Evolutionary conservation across 2,113 vertebrate genomes (phyloP).

Genomic region (Chlorodrepanis virens): DNA sequence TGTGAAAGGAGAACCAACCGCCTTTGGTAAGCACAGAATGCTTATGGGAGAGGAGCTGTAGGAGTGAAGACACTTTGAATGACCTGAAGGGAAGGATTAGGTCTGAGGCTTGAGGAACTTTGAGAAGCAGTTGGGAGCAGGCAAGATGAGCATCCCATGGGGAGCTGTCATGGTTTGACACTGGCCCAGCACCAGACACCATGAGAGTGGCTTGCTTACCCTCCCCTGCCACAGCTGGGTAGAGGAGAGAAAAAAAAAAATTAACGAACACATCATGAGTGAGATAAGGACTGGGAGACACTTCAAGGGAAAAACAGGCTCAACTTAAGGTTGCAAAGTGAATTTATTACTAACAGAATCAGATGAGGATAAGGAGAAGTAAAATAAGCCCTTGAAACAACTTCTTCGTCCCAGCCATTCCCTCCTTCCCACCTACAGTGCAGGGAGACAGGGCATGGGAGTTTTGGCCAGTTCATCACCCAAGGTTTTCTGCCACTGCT

Average conservation of each 20-base stretch:
- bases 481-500: not conserved
- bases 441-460: not conserved
- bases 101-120: not conserved
- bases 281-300: not conserved
- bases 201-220: not conserved
- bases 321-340: not conserved
- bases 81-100: not conserved
- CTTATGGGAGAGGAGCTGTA: not conserved
- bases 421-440: rapidly evolving
- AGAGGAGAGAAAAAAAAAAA: not conserved
- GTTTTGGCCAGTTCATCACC: not conserved
- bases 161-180: not conserved
- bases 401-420: not conserved
- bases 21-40: not conserved
- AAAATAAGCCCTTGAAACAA: not conserved
- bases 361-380: not conserved
- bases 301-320: not conserved
- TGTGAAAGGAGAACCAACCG: not conserved
- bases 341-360: not conserved
- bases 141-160: not conserved
- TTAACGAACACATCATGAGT: rapidly evolving
- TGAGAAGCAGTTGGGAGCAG: not conserved
- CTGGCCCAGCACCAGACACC: not conserved
- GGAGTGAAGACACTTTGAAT: not conserved
- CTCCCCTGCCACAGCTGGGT: not conserved